A percentile compares a stretch with the other conserved stretches of the same genome.
These are phyloP conservation scores for Drosophila tanythrix DNA, from an alignment of 2,888 invertebrate species.

Conservation along the genomic window DNA sequence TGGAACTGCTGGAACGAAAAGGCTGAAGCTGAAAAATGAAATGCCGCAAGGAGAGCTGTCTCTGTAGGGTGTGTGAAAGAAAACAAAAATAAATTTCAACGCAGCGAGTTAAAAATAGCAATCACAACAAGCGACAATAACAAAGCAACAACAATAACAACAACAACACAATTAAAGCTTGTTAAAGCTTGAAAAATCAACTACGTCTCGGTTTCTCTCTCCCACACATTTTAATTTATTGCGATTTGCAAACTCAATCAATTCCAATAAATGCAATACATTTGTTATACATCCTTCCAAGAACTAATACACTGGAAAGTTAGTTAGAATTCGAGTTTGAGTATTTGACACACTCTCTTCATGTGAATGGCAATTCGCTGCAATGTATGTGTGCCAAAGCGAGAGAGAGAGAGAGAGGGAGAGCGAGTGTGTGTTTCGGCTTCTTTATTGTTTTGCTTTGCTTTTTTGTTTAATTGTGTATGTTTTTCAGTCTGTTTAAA, in stretches of 20 bases:
- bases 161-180: constrained; percentile 51
- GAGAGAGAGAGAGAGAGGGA: neutral
- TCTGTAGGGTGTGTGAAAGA: constrained; percentile 31
- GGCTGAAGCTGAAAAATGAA: constrained; percentile 14
- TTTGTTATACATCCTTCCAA: constrained; percentile 2
- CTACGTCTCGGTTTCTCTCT: neutral
- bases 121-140: constrained; percentile 18
- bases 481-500: constrained; percentile 31
- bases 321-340: neutral
- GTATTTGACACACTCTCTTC: neutral
- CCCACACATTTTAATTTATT: neutral
- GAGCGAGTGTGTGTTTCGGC: neutral
- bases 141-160: constrained; percentile 18
- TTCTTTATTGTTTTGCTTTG: constrained; percentile 26
- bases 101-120: constrained; percentile 54
- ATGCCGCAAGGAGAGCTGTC: constrained; percentile 15
- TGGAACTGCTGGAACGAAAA: constrained; percentile 26
- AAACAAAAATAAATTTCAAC: constrained; percentile 39
- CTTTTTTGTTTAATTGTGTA: constrained; percentile 10
- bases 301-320: constrained; percentile 2
- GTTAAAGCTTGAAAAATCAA: constrained; percentile 7
- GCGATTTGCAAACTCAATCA: neutral
- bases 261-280: constrained; percentile 7
- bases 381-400: neutral
- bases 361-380: constrained; percentile 5